Evolutionary conservation across 2,797 vertebrate species (phyloP).

Genomic region (Pseudochirops corinnae): DNA sequence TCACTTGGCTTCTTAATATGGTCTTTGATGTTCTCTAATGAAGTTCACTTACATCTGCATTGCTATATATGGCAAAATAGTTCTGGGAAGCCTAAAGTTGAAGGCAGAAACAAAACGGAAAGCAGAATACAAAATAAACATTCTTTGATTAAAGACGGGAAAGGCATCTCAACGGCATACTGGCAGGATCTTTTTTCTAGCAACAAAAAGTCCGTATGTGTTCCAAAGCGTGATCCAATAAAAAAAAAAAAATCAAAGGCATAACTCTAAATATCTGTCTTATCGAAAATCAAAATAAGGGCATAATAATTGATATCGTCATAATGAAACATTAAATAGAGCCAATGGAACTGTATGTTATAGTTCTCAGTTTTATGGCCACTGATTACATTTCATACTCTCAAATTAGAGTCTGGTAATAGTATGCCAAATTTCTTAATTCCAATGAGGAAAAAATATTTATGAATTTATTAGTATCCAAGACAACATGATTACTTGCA

Average conservation of each 20-base stretch:
- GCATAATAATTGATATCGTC: slow-evolving; percentile 20
- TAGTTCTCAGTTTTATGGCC: slow-evolving; percentile 30
- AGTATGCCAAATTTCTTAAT: slow-evolving; percentile 27
- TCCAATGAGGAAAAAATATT: slow-evolving; percentile 23
- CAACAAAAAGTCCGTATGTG: slow-evolving; percentile 27
- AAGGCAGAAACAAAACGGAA: slow-evolving; percentile 29
- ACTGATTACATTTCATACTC: slow-evolving; percentile 34
- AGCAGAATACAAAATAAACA: slow-evolving; percentile 40
- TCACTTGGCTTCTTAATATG: slow-evolving; percentile 55
- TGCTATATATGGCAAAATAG: slow-evolving; percentile 50
- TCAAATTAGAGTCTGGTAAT: slow-evolving; percentile 21
- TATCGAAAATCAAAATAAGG: not conserved
- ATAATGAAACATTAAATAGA: not conserved
- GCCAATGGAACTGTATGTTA: not conserved
- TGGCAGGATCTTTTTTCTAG: slow-evolving; percentile 38
- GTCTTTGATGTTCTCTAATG: slow-evolving; percentile 68
- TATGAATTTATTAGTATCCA: slow-evolving; percentile 37
- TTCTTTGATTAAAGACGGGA: slow-evolving; percentile 41
- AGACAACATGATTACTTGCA: slow-evolving; percentile 42
- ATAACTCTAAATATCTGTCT: not conserved
- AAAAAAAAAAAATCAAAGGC: not conserved
- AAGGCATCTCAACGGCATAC: slow-evolving; percentile 21
- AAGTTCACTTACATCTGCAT: slow-evolving; percentile 54
- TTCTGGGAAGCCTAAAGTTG: slow-evolving; percentile 49
- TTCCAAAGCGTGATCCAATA: slow-evolving; percentile 6